Evolutionary conservation across 2,113 vertebrate species (phyloP).

Genomic region (Hystrix brachyura): DNA sequence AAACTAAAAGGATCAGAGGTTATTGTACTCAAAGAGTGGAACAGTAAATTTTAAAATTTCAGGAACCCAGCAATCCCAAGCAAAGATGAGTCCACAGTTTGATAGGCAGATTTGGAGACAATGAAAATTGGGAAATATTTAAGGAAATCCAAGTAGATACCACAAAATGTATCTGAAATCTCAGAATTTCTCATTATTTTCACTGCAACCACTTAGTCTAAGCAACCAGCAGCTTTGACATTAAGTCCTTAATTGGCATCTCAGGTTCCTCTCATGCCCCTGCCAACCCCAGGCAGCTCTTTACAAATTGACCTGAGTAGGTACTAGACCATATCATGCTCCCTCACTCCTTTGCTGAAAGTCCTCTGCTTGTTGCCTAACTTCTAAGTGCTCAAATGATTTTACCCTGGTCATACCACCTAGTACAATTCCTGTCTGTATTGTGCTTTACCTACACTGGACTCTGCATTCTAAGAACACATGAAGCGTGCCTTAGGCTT

Average conservation of each 20-base stretch:
- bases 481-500: not conserved
- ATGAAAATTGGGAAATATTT: not conserved
- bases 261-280: not conserved
- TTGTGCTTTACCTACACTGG: not conserved
- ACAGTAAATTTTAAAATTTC: constrained; percentile 1
- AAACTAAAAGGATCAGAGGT: not conserved
- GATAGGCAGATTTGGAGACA: not conserved
- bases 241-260: not conserved
- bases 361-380: not conserved
- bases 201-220: not conserved
- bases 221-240: not conserved
- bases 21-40: not conserved
- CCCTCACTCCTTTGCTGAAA: not conserved
- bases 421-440: not conserved
- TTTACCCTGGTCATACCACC: not conserved
- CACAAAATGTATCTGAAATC: not conserved
- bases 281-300: not conserved
- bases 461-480: not conserved
- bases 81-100: not conserved
- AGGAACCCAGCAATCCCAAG: not conserved
- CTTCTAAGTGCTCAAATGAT: not conserved
- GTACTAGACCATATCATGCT: not conserved
- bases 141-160: not conserved
- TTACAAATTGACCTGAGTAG: not conserved
- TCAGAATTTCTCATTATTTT: not conserved